Percentiles rank a stretch among this genome's conserved stretches.
phyloP scores from a whole-genome alignment of 2,888 invertebrate genomes.

The Geotrupes spiniger region DNA sequence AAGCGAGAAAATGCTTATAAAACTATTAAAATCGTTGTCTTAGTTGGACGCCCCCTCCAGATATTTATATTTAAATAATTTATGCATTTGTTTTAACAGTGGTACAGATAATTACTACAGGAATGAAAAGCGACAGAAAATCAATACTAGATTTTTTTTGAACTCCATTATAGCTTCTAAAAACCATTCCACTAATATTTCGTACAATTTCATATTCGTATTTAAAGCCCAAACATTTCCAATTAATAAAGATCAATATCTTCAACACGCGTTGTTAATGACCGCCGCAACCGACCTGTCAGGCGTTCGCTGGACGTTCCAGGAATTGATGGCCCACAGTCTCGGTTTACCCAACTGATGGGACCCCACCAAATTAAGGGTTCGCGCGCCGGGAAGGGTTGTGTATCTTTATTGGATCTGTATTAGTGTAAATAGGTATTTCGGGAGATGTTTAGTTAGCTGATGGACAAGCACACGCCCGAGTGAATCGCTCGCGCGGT shows the following conservation, averaged over 20 bases:
- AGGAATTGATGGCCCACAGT: slow-evolving; percentile 18
- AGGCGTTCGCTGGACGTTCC: slow-evolving; percentile 14
- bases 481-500: no score
- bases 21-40: no score
- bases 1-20: no score
- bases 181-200: no score
- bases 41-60: neutral
- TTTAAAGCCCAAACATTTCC: no score
- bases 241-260: slow-evolving; percentile 4
- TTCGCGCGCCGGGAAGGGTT: slow-evolving; percentile 24
- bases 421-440: slow-evolving; percentile 17
- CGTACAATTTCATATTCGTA: no score
- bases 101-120: slow-evolving; percentile 7
- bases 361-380: slow-evolving; percentile 18
- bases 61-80: neutral
- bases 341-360: slow-evolving; percentile 21
- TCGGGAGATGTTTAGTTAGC: slow-evolving; percentile 26
- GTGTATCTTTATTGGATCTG: slow-evolving; percentile 26
- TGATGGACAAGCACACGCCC: slow-evolving; percentile 20
- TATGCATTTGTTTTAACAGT: neutral
- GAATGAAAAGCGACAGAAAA: no score
- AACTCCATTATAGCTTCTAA: no score
- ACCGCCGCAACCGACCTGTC: neutral
- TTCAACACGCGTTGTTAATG: slow-evolving; percentile 8
- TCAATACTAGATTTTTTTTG: no score